A percentile compares a stretch with the other conserved stretches of the same genome.
Evolutionary conservation across 2,888 invertebrate genomes (phyloP).

Genomic region (Ypsolopha scabrella): DNA sequence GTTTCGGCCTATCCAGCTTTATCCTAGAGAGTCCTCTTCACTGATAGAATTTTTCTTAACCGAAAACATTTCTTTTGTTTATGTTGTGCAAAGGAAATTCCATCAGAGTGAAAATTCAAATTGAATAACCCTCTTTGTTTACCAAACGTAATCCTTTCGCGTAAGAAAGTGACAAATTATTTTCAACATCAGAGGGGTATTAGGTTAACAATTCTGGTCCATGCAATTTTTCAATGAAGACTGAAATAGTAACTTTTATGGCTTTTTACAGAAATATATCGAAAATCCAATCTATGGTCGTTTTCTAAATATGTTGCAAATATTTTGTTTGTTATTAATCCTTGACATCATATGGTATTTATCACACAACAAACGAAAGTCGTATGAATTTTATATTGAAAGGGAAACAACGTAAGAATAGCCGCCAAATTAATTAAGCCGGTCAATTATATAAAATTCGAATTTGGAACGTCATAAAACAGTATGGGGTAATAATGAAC

Average conservation of each 20-base stretch:
- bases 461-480: slow-evolving; percentile 59
- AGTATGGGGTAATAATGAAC: slow-evolving; percentile 55
- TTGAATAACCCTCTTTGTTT: background rate
- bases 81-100: background rate
- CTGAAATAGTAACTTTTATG: too few relatives aligned
- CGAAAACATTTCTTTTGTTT: slow-evolving; percentile 1
- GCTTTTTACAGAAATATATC: too few relatives aligned
- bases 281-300: too few relatives aligned
- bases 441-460: slow-evolving; percentile 52
- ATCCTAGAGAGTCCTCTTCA: slow-evolving; percentile 30
- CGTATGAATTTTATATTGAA: background rate
- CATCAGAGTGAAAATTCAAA: background rate
- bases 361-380: background rate
- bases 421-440: slow-evolving; percentile 33
- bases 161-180: background rate
- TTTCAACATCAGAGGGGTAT: background rate
- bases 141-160: background rate
- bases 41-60: slow-evolving; percentile 24
- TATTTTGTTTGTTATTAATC: too few relatives aligned
- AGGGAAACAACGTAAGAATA: slow-evolving; percentile 20
- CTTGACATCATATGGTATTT: too few relatives aligned
- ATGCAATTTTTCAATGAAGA: too few relatives aligned
- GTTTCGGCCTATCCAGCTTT: slow-evolving; percentile 32
- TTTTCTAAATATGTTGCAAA: too few relatives aligned
- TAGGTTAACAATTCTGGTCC: background rate